Conservation (phyloP, 2,797 vertebrate species). For the Bradypodion ventrale region DNA sequence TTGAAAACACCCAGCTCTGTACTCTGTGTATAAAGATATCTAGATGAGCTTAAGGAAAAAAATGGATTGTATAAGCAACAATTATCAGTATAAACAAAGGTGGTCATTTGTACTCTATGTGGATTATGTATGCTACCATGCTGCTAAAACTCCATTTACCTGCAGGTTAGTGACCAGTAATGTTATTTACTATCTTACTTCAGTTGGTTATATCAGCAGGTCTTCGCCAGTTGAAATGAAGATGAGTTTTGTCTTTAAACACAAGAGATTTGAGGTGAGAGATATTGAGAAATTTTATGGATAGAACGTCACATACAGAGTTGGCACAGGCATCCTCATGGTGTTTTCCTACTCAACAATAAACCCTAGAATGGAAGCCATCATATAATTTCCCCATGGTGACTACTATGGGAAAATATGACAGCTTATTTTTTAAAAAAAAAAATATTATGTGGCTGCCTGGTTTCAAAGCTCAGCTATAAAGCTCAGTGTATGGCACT, state of each 20-base stretch:
- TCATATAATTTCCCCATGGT: not conserved
- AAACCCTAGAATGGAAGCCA: not conserved
- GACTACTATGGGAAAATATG: not conserved
- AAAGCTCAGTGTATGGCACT: not conserved
- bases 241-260: constrained; percentile 10
- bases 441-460: not conserved
- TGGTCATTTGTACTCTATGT: not conserved
- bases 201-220: not conserved
- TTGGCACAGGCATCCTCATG: not conserved
- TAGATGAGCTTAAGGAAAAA: not conserved
- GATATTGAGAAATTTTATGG: not conserved
- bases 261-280: not conserved
- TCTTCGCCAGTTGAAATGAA: constrained; percentile 2
- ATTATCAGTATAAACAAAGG: not conserved
- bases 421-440: too few species aligned
- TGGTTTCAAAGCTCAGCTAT: not conserved
- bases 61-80: not conserved
- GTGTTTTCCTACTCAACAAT: not conserved
- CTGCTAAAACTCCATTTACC: constrained; percentile 18
- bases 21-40: not conserved
- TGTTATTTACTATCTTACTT: constrained; percentile 24
- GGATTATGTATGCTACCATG: not conserved
- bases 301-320: not conserved
- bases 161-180: constrained; percentile 10
- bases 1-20: not conserved